Base-by-base conservation (phyloP, 2,888 invertebrate species). In the Drosophila fungiperda region DNA sequence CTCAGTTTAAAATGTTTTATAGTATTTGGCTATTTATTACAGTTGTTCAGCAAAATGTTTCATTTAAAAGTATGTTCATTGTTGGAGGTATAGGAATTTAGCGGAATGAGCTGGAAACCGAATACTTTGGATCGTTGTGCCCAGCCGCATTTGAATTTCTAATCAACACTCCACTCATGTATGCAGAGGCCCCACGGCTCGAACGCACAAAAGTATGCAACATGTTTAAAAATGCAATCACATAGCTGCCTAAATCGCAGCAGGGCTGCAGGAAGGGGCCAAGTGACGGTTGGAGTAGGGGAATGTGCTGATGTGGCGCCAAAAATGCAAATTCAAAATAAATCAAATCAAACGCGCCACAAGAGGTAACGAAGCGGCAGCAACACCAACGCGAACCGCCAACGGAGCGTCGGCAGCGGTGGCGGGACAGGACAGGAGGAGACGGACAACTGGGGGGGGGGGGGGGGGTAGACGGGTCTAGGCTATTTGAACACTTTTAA, bases 321-420 rank as follows among this genome's bases (percentile, higher is more conserved):
- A 87, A 87, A 89, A 83, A 85, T 85, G 89, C 90, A 89, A 87
- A 84, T 82, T 77, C 80, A 70, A 87, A 87, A 87, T 90, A 82
- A 90, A 89, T 87, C 76, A 78, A 91, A 87, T 87, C 90, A 87
- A 87, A 86, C 74, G 82, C 87, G 88, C 83, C 83, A 72, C 89
- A 67, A 70, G 74, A 91, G 92, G 91, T 90, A 91, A 89, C 87
- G 90, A 91, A 91, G 91, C 91, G 91, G 87, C 90, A 91, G 83
- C 90, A 89, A 90, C 87, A 90, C 87, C 85, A 86, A 76, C 52
- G 49, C 54, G 60, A 73, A 59, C 73, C 78, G 82, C 78, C 81
- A 81, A 78, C 72, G 67, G 78, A 64, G 52, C 32, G 50, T 49
- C 17, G 49, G 15, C 29, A 35, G 61, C 32, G 55, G 36, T 15